A percentile compares a stretch with the other conserved stretches of the same genome.
Conservation (phyloP, 1,140 invertebrate genomes). For the Diachasma alloeum region DNA sequence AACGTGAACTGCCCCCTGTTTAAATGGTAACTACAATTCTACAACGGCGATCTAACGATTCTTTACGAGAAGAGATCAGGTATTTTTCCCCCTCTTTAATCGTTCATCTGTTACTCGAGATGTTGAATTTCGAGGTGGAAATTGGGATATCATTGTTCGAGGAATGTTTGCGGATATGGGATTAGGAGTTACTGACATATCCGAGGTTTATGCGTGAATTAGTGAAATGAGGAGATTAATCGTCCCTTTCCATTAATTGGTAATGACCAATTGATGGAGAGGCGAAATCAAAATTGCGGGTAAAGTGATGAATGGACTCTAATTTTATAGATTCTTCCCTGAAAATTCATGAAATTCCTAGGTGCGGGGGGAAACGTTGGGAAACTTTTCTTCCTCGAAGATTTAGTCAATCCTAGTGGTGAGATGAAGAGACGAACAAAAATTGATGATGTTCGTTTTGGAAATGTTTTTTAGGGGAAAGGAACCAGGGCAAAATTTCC, state of each 20-base stretch:
- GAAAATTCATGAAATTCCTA: too few relatives aligned
- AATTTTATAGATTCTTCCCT: too few relatives aligned
- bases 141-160: background rate
- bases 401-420: too few relatives aligned
- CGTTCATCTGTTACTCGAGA: background rate
- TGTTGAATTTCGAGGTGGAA: background rate
- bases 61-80: background rate
- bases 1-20: conserved; percentile 17
- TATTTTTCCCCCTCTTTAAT: background rate
- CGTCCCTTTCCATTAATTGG: background rate
- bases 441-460: too few relatives aligned
- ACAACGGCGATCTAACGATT: background rate
- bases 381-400: too few relatives aligned
- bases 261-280: background rate
- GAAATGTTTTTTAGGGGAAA: too few relatives aligned
- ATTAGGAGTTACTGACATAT: background rate
- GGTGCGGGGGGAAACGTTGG: too few relatives aligned
- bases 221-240: background rate
- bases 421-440: too few relatives aligned
- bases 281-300: too few relatives aligned
- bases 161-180: too few relatives aligned
- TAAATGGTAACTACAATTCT: background rate
- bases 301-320: too few relatives aligned
- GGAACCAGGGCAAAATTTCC: too few relatives aligned
- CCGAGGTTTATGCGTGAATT: background rate